phyloP scores from a whole-genome alignment of 1,140 invertebrate genomes.

The Papilio polyxenes region DNA sequence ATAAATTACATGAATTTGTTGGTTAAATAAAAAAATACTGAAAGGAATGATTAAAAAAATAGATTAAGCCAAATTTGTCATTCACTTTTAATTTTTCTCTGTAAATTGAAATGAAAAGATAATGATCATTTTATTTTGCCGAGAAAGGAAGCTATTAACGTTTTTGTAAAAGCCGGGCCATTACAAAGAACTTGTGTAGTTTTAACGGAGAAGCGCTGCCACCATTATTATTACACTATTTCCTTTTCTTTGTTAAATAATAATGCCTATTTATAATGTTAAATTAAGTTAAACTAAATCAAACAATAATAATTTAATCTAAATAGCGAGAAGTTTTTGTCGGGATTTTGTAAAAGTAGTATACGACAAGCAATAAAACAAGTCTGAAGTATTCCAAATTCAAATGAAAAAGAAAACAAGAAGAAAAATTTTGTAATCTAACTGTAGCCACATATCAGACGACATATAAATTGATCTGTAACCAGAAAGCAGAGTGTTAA shows the following conservation, averaged over 20 bases:
- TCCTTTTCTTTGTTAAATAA: background rate
- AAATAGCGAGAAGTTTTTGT: background rate
- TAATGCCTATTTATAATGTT: background rate
- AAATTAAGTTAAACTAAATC: background rate
- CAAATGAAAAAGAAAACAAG: constrained; percentile 5
- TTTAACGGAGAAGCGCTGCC: constrained; percentile 11
- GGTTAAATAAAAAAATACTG: background rate
- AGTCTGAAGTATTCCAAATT: constrained; percentile 2
- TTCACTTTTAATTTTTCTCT: background rate
- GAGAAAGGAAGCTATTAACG: constrained; percentile 5
- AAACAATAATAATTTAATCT: background rate
- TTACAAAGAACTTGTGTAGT: constrained; percentile 18
- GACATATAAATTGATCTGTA: constrained; percentile 58
- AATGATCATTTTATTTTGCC: constrained; percentile 8
- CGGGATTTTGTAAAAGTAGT: background rate
- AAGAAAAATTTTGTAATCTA: constrained; percentile 36
- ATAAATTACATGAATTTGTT: background rate
- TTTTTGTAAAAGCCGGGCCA: constrained; percentile 9
- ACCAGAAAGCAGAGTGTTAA: constrained; percentile 60
- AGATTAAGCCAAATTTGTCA: background rate
- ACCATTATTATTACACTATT: constrained; percentile 14
- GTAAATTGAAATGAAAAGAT: constrained; percentile 4
- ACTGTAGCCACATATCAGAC: constrained; percentile 39
- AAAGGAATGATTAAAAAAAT: background rate
- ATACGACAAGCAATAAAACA: constrained; percentile 17